These are phyloP conservation scores for Zapus hudsonius DNA, from an alignment of 2,113 vertebrate species.

Conservation along the genomic window DNA sequence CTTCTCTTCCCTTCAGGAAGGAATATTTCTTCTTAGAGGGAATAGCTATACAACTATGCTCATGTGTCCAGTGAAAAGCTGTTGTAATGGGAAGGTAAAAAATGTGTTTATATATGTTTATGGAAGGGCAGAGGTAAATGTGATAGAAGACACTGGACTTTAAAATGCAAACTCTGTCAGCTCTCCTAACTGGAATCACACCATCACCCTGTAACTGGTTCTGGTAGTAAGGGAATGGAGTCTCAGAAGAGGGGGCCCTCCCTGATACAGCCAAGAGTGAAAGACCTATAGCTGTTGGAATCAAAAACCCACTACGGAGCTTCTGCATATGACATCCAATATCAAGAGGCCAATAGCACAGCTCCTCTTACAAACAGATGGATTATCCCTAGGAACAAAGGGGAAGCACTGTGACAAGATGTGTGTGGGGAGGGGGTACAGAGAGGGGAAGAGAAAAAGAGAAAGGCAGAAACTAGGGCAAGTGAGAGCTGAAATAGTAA, in stretches of 20 bases:
- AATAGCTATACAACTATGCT: background rate
- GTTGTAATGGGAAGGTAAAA: background rate
- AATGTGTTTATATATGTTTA: background rate
- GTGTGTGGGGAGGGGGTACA: background rate
- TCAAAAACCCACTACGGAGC: background rate
- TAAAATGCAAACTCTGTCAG: background rate
- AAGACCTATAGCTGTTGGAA: background rate
- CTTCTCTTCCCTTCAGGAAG: background rate
- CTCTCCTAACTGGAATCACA: background rate
- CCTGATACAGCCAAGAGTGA: background rate
- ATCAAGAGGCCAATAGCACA: background rate
- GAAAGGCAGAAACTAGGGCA: background rate
- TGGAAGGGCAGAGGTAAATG: background rate
- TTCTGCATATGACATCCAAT: background rate
- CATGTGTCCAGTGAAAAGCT: background rate
- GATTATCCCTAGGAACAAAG: background rate
- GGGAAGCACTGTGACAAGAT: background rate
- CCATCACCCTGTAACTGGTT: too few relatives aligned
- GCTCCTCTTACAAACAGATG: background rate
- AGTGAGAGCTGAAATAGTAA: background rate
- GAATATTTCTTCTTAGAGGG: background rate
- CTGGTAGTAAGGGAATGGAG: background rate
- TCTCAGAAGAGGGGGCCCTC: background rate
- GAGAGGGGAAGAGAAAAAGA: background rate
- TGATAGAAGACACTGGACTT: background rate